Evolutionary conservation across 2,113 vertebrate species (phyloP).

Genomic region (Xenopus laevis): DNA sequence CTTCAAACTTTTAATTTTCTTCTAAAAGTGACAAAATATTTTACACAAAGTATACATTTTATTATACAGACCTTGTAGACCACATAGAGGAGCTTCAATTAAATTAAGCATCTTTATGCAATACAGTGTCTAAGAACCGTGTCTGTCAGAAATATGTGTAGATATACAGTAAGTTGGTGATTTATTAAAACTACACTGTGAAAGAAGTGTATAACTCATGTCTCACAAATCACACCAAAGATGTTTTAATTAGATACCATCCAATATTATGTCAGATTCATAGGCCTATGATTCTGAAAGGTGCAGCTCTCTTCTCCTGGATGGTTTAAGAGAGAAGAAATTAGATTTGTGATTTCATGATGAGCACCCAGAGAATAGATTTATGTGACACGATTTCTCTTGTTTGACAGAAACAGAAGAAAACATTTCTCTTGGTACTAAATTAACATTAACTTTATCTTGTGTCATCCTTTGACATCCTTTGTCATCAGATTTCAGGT

Average conservation of each 20-base stretch:
- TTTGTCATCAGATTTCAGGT: no score
- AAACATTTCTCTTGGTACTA: neutral
- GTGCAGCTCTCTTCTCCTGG: neutral
- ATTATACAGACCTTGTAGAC: no score
- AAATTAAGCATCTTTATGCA: no score
- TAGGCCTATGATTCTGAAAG: conserved; percentile 22
- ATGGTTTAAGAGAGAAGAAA: conserved; percentile 11
- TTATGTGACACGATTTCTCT: conserved; percentile 3
- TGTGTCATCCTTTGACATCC: no score
- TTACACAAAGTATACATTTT: no score
- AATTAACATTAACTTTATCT: no score
- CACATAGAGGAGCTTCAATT: no score
- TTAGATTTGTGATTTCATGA: conserved; percentile 26
- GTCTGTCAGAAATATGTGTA: no score
- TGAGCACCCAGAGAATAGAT: conserved; percentile 13
- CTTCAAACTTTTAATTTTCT: no score
- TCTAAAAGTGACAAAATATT: no score
- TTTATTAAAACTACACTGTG: conserved; percentile 12
- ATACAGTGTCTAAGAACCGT: no score
- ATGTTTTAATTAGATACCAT: conserved; percentile 29
- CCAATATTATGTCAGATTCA: conserved; percentile 25
- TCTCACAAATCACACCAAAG: conserved; percentile 17
- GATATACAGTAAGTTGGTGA: neutral
- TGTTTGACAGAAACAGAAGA: neutral
- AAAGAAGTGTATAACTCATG: conserved; percentile 1